These are phyloP conservation scores for Amniataba percoides DNA, from an alignment of 2,797 vertebrate species.

Conservation along the genomic window DNA sequence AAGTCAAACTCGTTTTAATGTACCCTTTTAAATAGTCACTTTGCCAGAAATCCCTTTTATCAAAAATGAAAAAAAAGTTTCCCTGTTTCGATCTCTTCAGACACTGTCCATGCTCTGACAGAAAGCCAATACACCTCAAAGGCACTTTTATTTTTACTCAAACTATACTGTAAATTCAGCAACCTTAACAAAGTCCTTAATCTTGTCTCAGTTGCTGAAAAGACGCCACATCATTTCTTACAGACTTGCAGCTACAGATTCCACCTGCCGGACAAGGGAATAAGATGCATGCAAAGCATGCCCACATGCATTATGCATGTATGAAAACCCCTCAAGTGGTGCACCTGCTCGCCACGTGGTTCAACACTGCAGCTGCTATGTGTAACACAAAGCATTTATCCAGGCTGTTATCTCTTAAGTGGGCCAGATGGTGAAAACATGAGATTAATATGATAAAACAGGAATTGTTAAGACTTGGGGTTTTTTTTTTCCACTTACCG, in stretches of 20 bases:
- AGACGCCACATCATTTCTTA: constrained; percentile 5
- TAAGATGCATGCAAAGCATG: constrained; percentile 39
- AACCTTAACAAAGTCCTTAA: constrained; percentile 14
- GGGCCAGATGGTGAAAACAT: constrained; percentile 43
- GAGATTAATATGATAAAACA: constrained; percentile 28
- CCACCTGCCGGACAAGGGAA: constrained; percentile 3
- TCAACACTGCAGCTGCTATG: constrained; percentile 49
- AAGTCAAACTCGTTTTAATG: neutral
- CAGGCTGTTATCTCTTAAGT: constrained; percentile 25
- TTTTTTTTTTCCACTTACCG: neutral
- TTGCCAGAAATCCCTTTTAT: constrained; percentile 31
- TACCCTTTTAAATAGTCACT: constrained; percentile 7
- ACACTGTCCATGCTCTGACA: neutral
- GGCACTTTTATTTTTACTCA: constrained; percentile 18
- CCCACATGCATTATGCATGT: constrained; percentile 53
- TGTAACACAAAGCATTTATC: constrained; percentile 40
- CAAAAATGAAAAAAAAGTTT: neutral
- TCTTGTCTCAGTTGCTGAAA: constrained; percentile 19
- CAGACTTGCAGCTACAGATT: constrained; percentile 5
- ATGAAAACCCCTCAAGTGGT: constrained; percentile 37
- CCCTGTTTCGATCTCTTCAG: constrained; percentile 4
- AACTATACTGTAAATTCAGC: constrained; percentile 20
- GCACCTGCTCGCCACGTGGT: constrained; percentile 60
- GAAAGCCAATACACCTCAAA: constrained; percentile 31
- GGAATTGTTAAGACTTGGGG: constrained; percentile 11